Conservation (phyloP, 2,113 vertebrate genomes). For the Eleginops maclovinus region DNA sequence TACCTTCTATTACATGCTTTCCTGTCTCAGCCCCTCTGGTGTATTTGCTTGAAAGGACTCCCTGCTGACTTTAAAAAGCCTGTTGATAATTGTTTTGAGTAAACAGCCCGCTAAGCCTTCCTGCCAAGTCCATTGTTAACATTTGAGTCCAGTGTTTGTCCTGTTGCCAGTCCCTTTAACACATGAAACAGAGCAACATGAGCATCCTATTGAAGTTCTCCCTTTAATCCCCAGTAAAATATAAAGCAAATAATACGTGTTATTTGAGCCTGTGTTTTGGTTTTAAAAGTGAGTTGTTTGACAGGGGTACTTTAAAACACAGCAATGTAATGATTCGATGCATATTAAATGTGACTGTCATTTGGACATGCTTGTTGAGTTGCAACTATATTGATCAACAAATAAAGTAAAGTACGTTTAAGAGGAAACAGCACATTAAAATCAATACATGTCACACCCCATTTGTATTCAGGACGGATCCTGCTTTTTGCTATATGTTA, state of each 20-base stretch:
- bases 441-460: slow-evolving; percentile 47
- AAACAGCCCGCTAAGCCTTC: slow-evolving; percentile 5
- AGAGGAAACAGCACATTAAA: slow-evolving; percentile 18
- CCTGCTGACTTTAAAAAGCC: not conserved
- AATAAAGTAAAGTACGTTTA: slow-evolving; percentile 19
- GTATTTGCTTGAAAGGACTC: not conserved
- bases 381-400: slow-evolving; percentile 1
- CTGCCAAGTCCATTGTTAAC: slow-evolving; percentile 11
- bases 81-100: slow-evolving; percentile 16
- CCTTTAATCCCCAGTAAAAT: not conserved
- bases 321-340: not conserved
- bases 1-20: not conserved
- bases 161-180: slow-evolving; percentile 25
- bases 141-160: slow-evolving; percentile 26
- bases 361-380: slow-evolving; percentile 3
- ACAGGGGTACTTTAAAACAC: not conserved
- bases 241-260: not conserved
- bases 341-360: not conserved
- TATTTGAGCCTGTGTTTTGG: not conserved
- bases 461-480: slow-evolving; percentile 23
- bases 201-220: not conserved
- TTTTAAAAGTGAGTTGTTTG: not conserved
- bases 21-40: slow-evolving; percentile 13
- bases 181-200: slow-evolving; percentile 17
- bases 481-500: not conserved